phyloP scores from a whole-genome alignment of 2,113 vertebrate genomes.

The Echinops telfairi region DNA sequence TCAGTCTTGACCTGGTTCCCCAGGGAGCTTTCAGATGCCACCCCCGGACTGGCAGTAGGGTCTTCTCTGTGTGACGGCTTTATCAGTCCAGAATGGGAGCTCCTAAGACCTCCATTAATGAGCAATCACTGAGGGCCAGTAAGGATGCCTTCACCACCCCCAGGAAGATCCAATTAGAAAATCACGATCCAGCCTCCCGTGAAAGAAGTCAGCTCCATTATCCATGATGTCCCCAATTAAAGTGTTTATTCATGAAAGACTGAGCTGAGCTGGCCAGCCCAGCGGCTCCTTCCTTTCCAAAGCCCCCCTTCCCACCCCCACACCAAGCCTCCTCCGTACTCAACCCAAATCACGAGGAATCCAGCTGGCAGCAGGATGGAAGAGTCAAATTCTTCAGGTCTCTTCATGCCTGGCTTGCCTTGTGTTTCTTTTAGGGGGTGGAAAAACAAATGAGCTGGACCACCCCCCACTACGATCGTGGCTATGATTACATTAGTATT shows the following conservation, averaged over 20 bases:
- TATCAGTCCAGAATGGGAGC: conserved; percentile 41
- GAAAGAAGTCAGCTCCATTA: conserved; percentile 81
- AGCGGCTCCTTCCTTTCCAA: conserved; percentile 43
- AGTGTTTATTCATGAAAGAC: conserved; percentile 79
- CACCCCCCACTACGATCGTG: neutral
- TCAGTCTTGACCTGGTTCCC: accelerated
- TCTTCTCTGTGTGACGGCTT: neutral
- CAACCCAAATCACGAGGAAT: conserved; percentile 62
- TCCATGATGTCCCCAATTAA: conserved; percentile 82
- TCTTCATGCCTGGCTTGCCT: conserved; percentile 78
- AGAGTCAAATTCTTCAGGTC: conserved; percentile 73
- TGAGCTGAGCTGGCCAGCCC: conserved; percentile 2
- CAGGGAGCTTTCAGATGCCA: neutral
- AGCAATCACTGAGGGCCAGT: conserved; percentile 69
- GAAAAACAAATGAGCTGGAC: conserved; percentile 54
- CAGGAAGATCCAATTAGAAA: conserved; percentile 82
- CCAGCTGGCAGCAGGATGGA: conserved; percentile 54
- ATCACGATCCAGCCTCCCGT: conserved; percentile 70
- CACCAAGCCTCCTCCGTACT: neutral
- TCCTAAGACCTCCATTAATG: conserved; percentile 73
- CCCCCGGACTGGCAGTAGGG: neutral
- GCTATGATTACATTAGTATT: conserved; percentile 69
- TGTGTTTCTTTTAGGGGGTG: conserved; percentile 53
- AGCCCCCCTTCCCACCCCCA: neutral
- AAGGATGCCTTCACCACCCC: conserved; percentile 61